These are phyloP conservation scores for Rhinolophus ferrumequinum DNA, from an alignment of 2,113 vertebrate genomes.

Conservation along the genomic window DNA sequence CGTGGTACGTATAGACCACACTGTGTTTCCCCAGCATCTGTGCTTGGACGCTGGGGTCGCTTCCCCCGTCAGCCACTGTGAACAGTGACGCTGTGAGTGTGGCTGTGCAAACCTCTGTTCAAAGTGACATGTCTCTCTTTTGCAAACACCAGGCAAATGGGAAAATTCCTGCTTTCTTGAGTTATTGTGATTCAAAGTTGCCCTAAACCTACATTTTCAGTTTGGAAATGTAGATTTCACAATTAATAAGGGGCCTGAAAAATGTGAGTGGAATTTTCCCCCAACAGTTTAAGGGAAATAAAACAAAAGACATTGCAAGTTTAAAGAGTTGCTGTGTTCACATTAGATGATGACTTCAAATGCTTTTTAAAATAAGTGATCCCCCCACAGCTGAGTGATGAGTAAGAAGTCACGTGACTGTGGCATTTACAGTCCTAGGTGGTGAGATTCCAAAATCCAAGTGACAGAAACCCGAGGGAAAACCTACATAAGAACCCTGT, in stretches of 20 bases:
- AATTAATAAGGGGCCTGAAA: neutral
- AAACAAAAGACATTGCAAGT: neutral
- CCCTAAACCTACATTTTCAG: neutral
- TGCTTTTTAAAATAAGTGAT: neutral
- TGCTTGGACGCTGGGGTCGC: too few relatives aligned
- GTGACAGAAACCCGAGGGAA: neutral
- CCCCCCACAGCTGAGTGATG: neutral
- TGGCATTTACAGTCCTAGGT: neutral
- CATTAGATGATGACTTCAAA: neutral
- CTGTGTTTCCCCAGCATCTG: too few relatives aligned
- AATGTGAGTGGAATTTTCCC: neutral
- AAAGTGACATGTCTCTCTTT: neutral
- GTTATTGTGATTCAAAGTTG: neutral
- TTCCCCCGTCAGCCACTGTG: too few relatives aligned
- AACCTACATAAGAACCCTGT: neutral
- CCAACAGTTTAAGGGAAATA: neutral
- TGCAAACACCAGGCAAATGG: neutral
- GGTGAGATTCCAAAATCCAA: conserved; percentile 30
- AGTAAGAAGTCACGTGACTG: neutral
- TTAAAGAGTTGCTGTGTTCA: neutral
- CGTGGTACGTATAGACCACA: too few relatives aligned
- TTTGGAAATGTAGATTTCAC: conserved; percentile 1
- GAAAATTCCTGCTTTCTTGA: neutral
- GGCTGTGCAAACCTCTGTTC: neutral
- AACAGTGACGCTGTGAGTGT: too few relatives aligned